phyloP scores from a whole-genome alignment of 2,888 invertebrate species.

The Lasioglossum malachurum region DNA sequence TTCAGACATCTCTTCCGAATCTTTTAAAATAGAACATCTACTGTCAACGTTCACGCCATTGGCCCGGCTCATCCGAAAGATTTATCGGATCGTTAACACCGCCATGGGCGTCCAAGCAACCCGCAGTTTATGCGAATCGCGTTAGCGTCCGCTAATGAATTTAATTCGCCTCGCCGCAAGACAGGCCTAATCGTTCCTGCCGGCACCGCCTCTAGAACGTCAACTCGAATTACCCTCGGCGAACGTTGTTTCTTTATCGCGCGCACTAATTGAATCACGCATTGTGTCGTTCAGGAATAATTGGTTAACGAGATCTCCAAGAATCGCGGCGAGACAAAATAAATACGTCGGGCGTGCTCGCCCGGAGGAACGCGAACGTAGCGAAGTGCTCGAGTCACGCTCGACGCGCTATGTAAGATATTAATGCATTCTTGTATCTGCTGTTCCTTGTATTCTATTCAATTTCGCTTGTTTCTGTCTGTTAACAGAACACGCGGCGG shows the following conservation, averaged over 20 bases:
- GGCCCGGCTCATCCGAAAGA: not conserved
- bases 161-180: conserved; percentile 39
- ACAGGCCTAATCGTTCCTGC: conserved; percentile 26
- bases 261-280: conserved; percentile 3
- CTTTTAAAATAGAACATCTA: not conserved
- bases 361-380: not conserved
- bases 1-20: not conserved
- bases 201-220: not conserved
- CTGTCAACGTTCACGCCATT: not conserved
- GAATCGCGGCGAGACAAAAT: not conserved
- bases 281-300: conserved; percentile 8
- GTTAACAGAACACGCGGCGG: no score
- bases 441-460: no score
- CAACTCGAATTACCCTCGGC: not conserved
- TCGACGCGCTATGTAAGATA: not conserved
- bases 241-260: conserved; percentile 22
- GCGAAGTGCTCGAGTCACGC: conserved; percentile 1
- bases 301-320: not conserved
- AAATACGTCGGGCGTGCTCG: not conserved
- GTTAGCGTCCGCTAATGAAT: conserved; percentile 48
- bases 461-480: no score
- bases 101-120: not conserved
- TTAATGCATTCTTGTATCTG: no score
- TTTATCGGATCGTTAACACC: conserved; percentile 25
- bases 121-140: conserved; percentile 23